Percentiles rank a stretch among this genome's conserved stretches.
Evolutionary conservation across 2,797 vertebrate genomes (phyloP).

Genomic region (Heliangelus exortis): DNA sequence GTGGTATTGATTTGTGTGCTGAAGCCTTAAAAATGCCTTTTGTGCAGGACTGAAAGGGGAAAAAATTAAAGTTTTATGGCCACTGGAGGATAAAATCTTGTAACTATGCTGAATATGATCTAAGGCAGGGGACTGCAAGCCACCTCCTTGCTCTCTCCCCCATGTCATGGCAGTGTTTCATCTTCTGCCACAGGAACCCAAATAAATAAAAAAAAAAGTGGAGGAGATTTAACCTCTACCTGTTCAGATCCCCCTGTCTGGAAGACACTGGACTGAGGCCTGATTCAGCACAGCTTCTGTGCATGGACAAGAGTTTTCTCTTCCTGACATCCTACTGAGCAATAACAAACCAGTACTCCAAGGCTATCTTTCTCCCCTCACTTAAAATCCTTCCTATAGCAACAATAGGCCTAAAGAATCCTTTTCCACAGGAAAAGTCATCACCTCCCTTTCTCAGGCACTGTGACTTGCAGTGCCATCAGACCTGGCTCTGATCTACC

Average conservation of each 20-base stretch:
- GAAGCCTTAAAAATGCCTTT: constrained; percentile 2
- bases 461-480: neutral
- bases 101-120: neutral
- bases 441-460: neutral
- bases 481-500: neutral
- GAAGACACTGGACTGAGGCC: neutral
- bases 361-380: neutral
- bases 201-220: neutral
- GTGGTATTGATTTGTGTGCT: neutral
- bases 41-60: neutral
- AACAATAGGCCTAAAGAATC: neutral
- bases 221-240: neutral
- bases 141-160: neutral
- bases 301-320: neutral
- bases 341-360: neutral
- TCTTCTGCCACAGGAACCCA: neutral
- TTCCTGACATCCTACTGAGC: neutral
- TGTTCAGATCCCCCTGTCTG: neutral
- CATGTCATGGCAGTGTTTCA: neutral
- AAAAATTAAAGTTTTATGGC: neutral
- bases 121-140: neutral
- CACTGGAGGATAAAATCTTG: neutral
- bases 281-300: neutral
- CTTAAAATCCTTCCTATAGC: neutral
- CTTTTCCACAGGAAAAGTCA: neutral